Conservation (phyloP, 2,113 vertebrate species). For the Cacatua alba region DNA sequence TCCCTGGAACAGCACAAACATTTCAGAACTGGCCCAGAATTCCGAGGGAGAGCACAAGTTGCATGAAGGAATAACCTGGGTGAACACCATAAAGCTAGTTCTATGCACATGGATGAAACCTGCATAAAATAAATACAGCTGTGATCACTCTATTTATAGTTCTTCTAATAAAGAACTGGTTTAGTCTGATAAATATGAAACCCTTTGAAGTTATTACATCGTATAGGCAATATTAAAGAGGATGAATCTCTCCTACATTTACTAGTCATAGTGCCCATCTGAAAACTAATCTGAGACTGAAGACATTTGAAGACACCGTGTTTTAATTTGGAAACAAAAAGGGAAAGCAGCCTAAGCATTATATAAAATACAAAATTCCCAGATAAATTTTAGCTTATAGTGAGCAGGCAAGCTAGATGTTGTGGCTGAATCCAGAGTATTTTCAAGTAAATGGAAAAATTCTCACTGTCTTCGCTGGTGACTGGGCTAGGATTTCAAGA, state of each 20-base stretch:
- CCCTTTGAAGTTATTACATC: not conserved
- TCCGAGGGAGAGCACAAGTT: not conserved
- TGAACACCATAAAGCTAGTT: not conserved
- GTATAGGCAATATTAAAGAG: not conserved
- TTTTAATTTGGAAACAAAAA: not conserved
- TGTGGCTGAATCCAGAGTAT: not conserved
- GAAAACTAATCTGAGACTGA: not conserved
- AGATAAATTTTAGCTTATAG: not conserved
- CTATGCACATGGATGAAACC: not conserved
- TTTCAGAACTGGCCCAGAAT: not conserved
- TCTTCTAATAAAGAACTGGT: not conserved
- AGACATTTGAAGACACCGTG: not conserved
- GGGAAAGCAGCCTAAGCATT: not conserved
- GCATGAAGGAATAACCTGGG: not conserved
- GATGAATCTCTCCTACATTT: not conserved
- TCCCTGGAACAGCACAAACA: not conserved
- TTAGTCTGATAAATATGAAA: not conserved
- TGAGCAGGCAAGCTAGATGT: not conserved
- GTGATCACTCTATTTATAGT: not conserved
- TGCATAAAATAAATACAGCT: not conserved
- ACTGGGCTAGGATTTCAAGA: not conserved
- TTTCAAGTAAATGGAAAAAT: not conserved
- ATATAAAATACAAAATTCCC: not conserved
- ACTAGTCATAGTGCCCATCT: not conserved
- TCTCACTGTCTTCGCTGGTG: not conserved